Conservation (phyloP, 2,888 invertebrate genomes). For the Opisthograptis luteolata region DNA sequence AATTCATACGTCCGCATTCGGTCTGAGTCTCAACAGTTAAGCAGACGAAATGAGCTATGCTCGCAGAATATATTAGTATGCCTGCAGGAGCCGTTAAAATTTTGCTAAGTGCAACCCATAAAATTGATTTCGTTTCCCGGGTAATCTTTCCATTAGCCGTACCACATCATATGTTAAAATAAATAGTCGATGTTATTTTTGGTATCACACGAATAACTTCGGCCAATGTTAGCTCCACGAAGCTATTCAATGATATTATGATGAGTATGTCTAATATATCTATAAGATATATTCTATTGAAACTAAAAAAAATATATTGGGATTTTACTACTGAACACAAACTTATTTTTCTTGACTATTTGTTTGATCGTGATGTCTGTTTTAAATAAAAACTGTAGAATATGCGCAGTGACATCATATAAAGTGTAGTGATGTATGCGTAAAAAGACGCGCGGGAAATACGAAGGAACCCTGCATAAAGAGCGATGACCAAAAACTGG, state of each 20-base stretch:
- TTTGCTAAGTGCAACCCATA: conserved; percentile 24
- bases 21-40: conserved; percentile 25
- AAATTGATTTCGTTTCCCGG: conserved; percentile 36
- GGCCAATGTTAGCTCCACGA: conserved; percentile 31
- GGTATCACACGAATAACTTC: conserved; percentile 25
- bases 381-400: too few relatives aligned
- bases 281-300: too few relatives aligned
- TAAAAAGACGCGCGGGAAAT: too few relatives aligned
- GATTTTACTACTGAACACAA: too few relatives aligned
- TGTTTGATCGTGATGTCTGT: too few relatives aligned
- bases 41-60: conserved; percentile 24
- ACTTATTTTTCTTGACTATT: too few relatives aligned
- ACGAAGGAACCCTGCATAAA: too few relatives aligned
- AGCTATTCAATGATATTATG: conserved; percentile 18
- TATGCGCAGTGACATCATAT: too few relatives aligned
- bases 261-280: conserved; percentile 7
- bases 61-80: conserved; percentile 22
- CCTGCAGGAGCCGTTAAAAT: conserved; percentile 19
- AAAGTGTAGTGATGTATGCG: too few relatives aligned
- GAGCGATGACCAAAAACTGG: too few relatives aligned
- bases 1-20: conserved; percentile 40
- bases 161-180: conserved; percentile 37
- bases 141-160: conserved; percentile 43
- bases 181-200: conserved; percentile 42
- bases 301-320: too few relatives aligned